Evolutionary conservation across 1,140 invertebrate genomes (phyloP).

Genomic region (Diabrotica virgifera): DNA sequence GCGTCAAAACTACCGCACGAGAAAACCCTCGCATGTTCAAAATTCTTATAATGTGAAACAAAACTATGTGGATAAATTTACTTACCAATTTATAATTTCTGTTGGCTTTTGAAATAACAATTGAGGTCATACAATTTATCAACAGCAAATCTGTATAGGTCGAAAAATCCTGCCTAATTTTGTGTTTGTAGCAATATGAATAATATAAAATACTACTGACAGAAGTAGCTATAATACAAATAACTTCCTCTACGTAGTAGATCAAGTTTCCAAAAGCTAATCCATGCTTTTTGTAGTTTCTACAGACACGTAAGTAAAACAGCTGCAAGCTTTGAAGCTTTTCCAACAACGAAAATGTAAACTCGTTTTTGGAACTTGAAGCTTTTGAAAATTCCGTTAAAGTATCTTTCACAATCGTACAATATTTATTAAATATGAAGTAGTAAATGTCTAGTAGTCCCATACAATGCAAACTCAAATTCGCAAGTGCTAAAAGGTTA

Average conservation of each 20-base stretch:
- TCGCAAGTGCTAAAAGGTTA: not conserved
- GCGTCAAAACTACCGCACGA: no score
- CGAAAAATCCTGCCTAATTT: constrained; percentile 19
- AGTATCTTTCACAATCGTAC: not conserved
- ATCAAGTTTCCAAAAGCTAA: constrained; percentile 6
- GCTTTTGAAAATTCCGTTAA: not conserved
- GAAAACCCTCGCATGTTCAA: no score
- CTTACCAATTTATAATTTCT: not conserved
- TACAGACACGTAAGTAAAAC: not conserved
- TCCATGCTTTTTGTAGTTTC: constrained; percentile 4
- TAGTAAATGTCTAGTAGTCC: not conserved
- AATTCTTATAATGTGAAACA: no score
- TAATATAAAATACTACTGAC: not conserved
- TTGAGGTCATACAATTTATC: not conserved
- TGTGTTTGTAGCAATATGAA: not conserved
- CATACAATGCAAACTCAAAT: no score
- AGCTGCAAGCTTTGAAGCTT: not conserved
- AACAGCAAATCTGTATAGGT: not conserved
- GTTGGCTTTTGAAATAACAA: not conserved
- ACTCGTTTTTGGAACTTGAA: not conserved
- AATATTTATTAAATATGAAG: not conserved
- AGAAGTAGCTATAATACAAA: not conserved
- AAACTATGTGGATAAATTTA: not conserved
- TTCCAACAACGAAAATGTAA: not conserved
- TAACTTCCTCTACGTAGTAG: constrained; percentile 4